Evolutionary conservation across 2,113 vertebrate species (phyloP), one percentile per base, ranked within the genome.

Genomic region (Ariopsis seemanni): DNA sequence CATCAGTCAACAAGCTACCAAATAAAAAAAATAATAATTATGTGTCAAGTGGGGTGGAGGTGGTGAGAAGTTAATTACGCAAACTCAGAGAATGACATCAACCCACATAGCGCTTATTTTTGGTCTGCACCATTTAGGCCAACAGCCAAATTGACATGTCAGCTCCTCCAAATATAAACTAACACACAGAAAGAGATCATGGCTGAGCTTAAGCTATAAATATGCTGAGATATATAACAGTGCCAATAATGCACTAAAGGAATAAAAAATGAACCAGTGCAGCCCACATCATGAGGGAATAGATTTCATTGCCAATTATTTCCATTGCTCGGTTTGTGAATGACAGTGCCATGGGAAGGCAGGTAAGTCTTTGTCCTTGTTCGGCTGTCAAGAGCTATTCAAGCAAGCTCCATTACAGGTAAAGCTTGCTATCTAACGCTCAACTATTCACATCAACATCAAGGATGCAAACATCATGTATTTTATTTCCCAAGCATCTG

Each of bases 401-500:
- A 82, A 15, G 14, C 27, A 60, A 89, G 22, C 14, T 48, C 25
- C 52, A 82, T 79, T 86, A 77, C 81, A 84, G 86, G 84, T 90
- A 86, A 69, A 63, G 52, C 71, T 87, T 90, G 91, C 48, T 67
- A 48, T 91, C 84, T 30, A 34, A 27, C 7, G 14, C 90, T 92
- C 92, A 90, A 93, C 92, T 94, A 93, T 67, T 89, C 90, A 84
- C 4, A 88, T 90, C 93, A 90, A 90, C 90, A 85, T 91, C 15
- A 4, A 62, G 58, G 22, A 87, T 85, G 63, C 30, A 48, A 55
- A 65, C 11, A 86, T 82, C 62, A 84, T 17, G 22, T 22, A 57
- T 82, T 18, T 85, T 90, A 90, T 90, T 89, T 86, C 82, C 80
- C 15, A 22, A 48, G 86, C 92, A 92, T 93, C 92, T 92, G 91